phyloP scores from a whole-genome alignment of 2,888 invertebrate species.

The Galerucella pusilla region DNA sequence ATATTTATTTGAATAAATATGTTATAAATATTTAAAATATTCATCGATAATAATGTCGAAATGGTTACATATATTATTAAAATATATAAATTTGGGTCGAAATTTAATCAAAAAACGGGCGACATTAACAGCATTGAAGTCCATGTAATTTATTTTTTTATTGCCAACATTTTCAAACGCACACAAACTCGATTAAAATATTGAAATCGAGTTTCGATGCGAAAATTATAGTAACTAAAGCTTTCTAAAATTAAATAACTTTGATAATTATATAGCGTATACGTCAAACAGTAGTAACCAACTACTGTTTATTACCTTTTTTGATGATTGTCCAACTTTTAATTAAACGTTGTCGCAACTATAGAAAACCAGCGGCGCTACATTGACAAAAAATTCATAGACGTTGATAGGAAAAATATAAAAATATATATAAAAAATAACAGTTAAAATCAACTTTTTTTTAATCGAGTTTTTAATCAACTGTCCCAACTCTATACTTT shows the following conservation, averaged over 20 bases:
- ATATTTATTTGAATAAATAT: no score
- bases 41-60: neutral
- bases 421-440: no score
- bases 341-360: slow-evolving; percentile 28
- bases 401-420: neutral
- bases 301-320: slow-evolving; percentile 32
- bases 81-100: neutral
- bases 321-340: slow-evolving; percentile 21
- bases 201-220: slow-evolving; percentile 6
- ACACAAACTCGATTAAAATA: slow-evolving; percentile 10
- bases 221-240: slow-evolving; percentile 13
- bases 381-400: neutral
- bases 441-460: no score
- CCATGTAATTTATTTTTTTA: neutral
- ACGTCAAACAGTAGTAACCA: slow-evolving; percentile 27
- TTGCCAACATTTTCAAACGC: neutral
- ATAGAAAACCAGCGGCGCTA: neutral
- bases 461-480: no score
- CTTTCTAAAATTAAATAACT: slow-evolving; percentile 21
- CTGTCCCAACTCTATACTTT: no score
- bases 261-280: slow-evolving; percentile 19
- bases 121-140: neutral
- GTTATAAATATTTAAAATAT: no score
- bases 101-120: neutral
- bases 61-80: neutral